Evolutionary conservation across 2,888 invertebrate species (phyloP).

Genomic region (Aethes cnicana): DNA sequence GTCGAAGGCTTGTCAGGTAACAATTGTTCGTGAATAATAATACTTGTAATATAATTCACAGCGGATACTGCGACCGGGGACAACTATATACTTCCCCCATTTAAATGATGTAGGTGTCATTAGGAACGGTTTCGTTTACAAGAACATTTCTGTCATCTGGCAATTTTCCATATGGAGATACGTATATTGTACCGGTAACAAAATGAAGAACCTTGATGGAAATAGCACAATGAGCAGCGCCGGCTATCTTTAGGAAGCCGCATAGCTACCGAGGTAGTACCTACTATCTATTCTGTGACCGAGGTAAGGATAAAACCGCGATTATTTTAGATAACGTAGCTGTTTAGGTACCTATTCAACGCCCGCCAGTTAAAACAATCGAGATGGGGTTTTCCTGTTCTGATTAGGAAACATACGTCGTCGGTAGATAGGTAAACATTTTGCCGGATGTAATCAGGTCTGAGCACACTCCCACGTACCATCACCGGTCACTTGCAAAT

Average conservation of each 20-base stretch:
- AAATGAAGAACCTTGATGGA: conserved; percentile 42
- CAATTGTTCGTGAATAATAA: conserved; percentile 34
- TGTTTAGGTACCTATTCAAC: conserved; percentile 7
- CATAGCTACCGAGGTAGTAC: conserved; percentile 32
- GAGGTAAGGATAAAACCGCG: conserved; percentile 30
- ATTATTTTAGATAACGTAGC: conserved; percentile 25
- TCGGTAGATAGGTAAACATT: no score
- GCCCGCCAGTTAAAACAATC: conserved; percentile 8
- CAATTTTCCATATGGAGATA: conserved; percentile 21
- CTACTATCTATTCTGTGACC: conserved; percentile 13
- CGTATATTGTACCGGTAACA: conserved; percentile 35
- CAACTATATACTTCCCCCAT: no score
- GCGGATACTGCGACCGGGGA: conserved; percentile 11
- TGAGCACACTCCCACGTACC: no score
- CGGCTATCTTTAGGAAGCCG: conserved; percentile 44
- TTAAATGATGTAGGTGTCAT: no score
- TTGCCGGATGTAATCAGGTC: no score
- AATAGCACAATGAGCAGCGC: conserved; percentile 46
- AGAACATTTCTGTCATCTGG: conserved; percentile 13
- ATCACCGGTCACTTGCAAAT: no score
- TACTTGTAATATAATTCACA: conserved; percentile 23
- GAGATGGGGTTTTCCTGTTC: conserved; percentile 1
- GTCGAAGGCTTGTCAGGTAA: conserved; percentile 55
- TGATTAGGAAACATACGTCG: not conserved
- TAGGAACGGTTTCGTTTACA: not conserved